Percentiles rank a stretch among this genome's conserved stretches.
Evolutionary conservation across 2,888 invertebrate species (phyloP).

Genomic region (Brenthis daphne): DNA sequence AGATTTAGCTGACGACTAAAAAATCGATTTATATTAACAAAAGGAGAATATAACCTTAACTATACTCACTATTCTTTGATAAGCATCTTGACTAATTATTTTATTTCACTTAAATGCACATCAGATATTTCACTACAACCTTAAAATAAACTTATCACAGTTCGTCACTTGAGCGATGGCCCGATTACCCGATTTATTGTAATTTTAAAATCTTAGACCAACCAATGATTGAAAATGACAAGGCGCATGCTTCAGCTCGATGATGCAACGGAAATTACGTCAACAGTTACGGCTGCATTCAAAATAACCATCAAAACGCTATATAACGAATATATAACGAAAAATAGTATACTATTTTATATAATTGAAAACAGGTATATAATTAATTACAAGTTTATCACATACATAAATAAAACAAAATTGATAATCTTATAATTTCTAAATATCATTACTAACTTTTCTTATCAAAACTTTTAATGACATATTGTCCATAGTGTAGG

Average conservation of each 20-base stretch:
- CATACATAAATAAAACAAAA: too few species aligned
- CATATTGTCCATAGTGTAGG: too few species aligned
- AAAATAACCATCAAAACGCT: conserved; percentile 29
- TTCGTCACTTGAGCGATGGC: conserved; percentile 76
- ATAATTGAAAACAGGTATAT: too few species aligned
- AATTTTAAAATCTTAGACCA: conserved; percentile 77
- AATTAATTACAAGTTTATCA: too few species aligned
- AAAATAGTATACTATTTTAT: conserved; percentile 5
- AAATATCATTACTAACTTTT: too few species aligned
- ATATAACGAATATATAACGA: too few species aligned
- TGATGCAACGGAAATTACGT: conserved; percentile 86
- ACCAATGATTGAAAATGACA: conserved; percentile 77
- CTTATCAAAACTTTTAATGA: too few species aligned
- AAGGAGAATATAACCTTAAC: conserved; percentile 65
- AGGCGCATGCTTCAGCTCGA: conserved; percentile 81
- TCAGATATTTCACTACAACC: conserved; percentile 80
- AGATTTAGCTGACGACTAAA: conserved; percentile 50
- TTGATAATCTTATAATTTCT: too few species aligned
- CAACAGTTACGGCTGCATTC: conserved; percentile 56
- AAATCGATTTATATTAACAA: conserved; percentile 75
- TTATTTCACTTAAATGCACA: conserved; percentile 76
- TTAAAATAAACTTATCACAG: conserved; percentile 75
- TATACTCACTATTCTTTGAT: conserved; percentile 88
- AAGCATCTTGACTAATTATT: conserved; percentile 82
- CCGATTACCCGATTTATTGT: conserved; percentile 70